phyloP scores from a whole-genome alignment of 1,140 invertebrate genomes.

The Brachionus manjavacas region DNA sequence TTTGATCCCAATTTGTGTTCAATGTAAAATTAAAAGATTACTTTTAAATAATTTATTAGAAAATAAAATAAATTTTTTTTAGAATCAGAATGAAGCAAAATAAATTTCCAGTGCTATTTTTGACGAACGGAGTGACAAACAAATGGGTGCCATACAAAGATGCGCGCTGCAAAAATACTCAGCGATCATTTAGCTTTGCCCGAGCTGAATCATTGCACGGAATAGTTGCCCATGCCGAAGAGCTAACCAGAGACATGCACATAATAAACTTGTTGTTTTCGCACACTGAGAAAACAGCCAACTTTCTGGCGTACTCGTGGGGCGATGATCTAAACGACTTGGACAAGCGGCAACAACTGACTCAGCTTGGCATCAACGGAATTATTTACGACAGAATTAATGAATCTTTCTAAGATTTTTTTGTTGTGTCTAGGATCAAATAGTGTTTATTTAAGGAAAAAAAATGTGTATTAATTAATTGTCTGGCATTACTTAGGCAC shows the following conservation, averaged over 20 bases:
- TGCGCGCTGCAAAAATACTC: slow-evolving; percentile 3
- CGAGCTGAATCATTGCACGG: slow-evolving; percentile 34
- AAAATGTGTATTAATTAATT: neutral
- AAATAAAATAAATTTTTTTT: neutral
- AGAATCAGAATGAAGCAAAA: slow-evolving; percentile 40
- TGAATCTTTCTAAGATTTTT: slow-evolving; percentile 32
- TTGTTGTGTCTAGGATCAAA: neutral
- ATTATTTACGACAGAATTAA: slow-evolving; percentile 40
- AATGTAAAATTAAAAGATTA: neutral
- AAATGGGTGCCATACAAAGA: slow-evolving; percentile 42
- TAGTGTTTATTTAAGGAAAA: slow-evolving; percentile 1
- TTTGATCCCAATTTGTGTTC: slow-evolving; percentile 78
- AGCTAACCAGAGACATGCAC: slow-evolving; percentile 3
- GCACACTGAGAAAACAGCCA: slow-evolving; percentile 1
- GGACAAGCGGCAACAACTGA: slow-evolving; percentile 20
- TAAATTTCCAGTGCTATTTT: slow-evolving; percentile 40
- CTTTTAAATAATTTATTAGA: neutral
- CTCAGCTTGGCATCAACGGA: slow-evolving; percentile 13
- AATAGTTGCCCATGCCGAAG: slow-evolving; percentile 39
- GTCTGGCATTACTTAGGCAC: neutral
- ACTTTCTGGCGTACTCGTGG: slow-evolving; percentile 34
- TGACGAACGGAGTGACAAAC: slow-evolving; percentile 32
- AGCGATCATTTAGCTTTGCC: slow-evolving; percentile 9
- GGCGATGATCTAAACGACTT: slow-evolving; percentile 34
- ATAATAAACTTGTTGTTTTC: slow-evolving; percentile 19